Conservation (phyloP, 2,113 vertebrate genomes). For the Thalassarche chlororhynchos region DNA sequence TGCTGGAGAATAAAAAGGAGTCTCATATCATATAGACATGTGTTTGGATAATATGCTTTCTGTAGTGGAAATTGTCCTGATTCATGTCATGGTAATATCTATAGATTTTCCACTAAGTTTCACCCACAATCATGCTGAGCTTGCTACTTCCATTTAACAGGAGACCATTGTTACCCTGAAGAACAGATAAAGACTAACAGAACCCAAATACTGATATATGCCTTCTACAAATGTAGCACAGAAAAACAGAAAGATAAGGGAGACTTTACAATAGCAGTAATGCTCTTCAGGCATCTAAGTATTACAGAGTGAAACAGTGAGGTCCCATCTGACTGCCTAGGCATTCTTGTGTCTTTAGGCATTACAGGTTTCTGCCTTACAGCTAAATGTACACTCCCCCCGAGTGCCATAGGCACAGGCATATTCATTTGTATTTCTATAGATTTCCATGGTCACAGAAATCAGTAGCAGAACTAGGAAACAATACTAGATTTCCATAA, state of each 20-base stretch:
- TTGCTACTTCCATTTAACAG: not conserved
- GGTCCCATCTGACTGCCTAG: not conserved
- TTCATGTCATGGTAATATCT: not conserved
- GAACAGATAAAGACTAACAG: not conserved
- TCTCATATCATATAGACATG: not conserved
- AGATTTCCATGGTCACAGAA: slow-evolving; percentile 27
- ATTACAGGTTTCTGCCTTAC: not conserved
- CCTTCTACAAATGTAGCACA: not conserved
- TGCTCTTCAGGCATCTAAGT: not conserved
- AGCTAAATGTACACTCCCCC: not conserved
- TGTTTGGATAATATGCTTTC: not conserved
- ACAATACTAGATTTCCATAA: slow-evolving; percentile 55
- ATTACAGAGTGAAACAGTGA: not conserved
- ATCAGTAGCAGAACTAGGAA: not conserved
- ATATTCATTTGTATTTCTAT: not conserved
- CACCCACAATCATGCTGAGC: not conserved
- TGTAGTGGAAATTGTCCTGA: not conserved
- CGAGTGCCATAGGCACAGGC: not conserved
- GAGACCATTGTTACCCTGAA: not conserved
- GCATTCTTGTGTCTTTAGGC: not conserved
- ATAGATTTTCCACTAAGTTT: not conserved
- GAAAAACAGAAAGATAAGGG: not conserved
- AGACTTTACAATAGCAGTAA: not conserved
- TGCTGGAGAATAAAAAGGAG: not conserved
- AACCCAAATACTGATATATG: not conserved